Evolutionary conservation across 2,888 invertebrate genomes (phyloP), one percentile per base, ranked within the genome.

Genomic region (Pollenia griseotomentosa): DNA sequence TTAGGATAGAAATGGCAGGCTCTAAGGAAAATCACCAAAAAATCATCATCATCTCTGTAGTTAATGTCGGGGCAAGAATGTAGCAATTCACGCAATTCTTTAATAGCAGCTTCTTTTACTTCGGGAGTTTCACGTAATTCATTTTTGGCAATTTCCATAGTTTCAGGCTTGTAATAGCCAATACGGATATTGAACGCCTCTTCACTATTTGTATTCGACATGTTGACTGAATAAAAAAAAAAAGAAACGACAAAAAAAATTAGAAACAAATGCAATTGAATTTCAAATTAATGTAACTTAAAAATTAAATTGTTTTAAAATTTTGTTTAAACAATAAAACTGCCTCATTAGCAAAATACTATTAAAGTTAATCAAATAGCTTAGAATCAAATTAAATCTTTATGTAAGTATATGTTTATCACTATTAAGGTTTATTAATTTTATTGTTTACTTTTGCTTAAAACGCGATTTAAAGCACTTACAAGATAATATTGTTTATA

Each of bases 1-100:
- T 97, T 95, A 0, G 97, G 96, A 90, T 97, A 97, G 94, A 95
- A 97, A 92, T 97, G 97, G 93, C 96, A 96, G 42, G 97, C 97
- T 83, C 97, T 95, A 82, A 97, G 94, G 91, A 97, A 97, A 87
- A 97, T 96, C n/a, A 95, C 94, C 11, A 97, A 94, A 61, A 96
- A 95, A 48, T 96, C 96, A 89, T 97, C 97, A 89, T 96, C 96
- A 59, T 97, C 96, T 83, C 95, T 95, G 90, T 94, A 97, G 91
- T 95, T 94, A 78, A 97, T 91, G 86, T 96, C 96, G 68, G 95
- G 95, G 89, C 95, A 95, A 89, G 96, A 96, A 88, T 95, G 95
- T n/a, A 97, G 92, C 14, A 96, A 92, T 90, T 95, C 95, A 68
- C 95, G 93, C 4, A 97, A 93, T 86, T 94, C 92, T 87, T 95